Base-by-base conservation (phyloP, 2,888 invertebrate species). In the Ommatoiulus sabulosus region DNA sequence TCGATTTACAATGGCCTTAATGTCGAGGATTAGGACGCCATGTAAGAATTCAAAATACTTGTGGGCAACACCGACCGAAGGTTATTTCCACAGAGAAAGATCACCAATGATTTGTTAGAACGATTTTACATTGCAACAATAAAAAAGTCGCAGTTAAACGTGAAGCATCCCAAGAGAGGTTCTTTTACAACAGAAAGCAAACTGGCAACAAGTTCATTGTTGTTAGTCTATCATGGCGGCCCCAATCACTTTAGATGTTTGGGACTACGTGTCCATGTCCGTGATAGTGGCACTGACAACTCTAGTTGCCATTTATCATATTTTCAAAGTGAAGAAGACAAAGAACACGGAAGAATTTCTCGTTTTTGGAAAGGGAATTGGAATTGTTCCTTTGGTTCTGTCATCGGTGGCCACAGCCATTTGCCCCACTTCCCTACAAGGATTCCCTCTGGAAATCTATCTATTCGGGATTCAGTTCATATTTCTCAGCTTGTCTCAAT, bases 391-490 rank as follows among this genome's bases (percentile, higher is more conserved):
- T 3, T 20, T 88, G 10, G 52, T 88, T 20, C 35, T 88, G 43
- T 88, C 88, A 0, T 86, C 86, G 15, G 88, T 88, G 35, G 88
- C 88, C 8, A 88, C 86, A 24, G 52, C 52, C 7, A 48, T 86
- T 10, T 86, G 86, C 15, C 57, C 88, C 1, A 84, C 52, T n/a
- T 88, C 88, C 0, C n/a, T 88, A 15, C 85, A 85, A 43, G 88
- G 88, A 57, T 86, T 86, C n/a, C 86, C 86, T 12, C 52, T 86
- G 17, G 88, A 88, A 63, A 86, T 86, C 44, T 88, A 88, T 43
- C n/a, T 20, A n/a, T 84, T 52, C 52, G 88, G 88, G 15, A 57
- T 88, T 44, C 84, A 84, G 35, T 88, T 86, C 43, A 10, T 85
- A 35, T 35, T 88, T 17, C 44, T 86, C 15, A 52, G 48, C 15